phyloP scores from a whole-genome alignment of 2,888 invertebrate species.

The Troides helena region DNA sequence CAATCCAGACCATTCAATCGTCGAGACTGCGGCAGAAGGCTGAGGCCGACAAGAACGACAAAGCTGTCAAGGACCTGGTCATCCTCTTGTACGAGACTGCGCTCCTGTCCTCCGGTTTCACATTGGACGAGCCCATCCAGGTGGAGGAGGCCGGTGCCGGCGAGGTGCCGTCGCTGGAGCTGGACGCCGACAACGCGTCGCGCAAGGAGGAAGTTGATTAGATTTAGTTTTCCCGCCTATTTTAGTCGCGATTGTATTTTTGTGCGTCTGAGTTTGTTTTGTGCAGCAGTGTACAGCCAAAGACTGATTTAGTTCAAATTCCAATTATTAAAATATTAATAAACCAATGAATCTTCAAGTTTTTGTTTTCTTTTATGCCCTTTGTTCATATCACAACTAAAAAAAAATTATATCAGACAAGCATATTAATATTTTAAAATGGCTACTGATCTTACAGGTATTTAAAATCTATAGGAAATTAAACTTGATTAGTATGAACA shows the following conservation, averaged over 20 bases:
- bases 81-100: conserved; percentile 97
- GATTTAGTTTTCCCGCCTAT: conserved; percentile 46
- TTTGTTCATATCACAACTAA: background rate
- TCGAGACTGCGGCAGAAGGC: conserved; percentile 96
- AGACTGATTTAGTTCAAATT: conserved; percentile 79
- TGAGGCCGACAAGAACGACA: conserved; percentile 98
- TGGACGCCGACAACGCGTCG: conserved; percentile 94
- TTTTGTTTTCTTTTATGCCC: background rate
- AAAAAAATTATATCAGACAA: no score
- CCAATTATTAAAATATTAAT: conserved; percentile 56
- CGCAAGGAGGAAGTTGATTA: conserved; percentile 99
- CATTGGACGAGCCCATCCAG: conserved; percentile 91
- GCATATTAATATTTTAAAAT: no score
- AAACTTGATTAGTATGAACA: no score
- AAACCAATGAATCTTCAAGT: conserved; percentile 5
- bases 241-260: conserved; percentile 61
- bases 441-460: no score
- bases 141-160: conserved; percentile 83
- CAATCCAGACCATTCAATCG: conserved; percentile 96
- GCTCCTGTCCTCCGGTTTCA: conserved; percentile 96
- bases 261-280: conserved; percentile 48
- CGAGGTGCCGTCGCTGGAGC: conserved; percentile 92
- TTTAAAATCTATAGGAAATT: no score
- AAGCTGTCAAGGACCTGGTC: conserved; percentile 98
- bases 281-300: conserved; percentile 76